Evolutionary conservation across 1,140 invertebrate genomes (phyloP), one percentile per base, ranked within the genome.

Genomic region (Bombus pascuorum): DNA sequence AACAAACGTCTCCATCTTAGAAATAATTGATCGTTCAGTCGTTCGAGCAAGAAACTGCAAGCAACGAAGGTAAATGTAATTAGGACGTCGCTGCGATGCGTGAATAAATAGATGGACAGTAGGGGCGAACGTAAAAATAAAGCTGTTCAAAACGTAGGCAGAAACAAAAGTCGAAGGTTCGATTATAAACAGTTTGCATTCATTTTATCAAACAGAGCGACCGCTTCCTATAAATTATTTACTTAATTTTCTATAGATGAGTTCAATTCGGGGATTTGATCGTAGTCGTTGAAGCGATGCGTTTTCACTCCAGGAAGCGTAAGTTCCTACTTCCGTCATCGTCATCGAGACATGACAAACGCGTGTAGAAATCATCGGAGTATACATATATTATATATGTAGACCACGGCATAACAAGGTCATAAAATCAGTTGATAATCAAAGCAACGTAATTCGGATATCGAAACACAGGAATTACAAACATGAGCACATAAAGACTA

Each of bases 41-140:
- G n/a, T 74, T 25, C 59, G 44, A 44, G 5, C n/a, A 32, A 44
- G 44, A 83, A 57, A 47, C 39, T 70, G 8, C 42, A 9, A 70
- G 34, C 13, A 47, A 22, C 12, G 32, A 39, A 8, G 13, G 75
- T 71, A 53, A 68, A 71, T 78, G 75, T 83, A 83, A 83, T 83
- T 70, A 78, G 74, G 82, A 84, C 82, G 65, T 68, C 22, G 72
- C 15, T 32, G 44, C 62, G 39, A 68, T 44, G 44, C 22, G 74
- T 65, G 75, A 78, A 84, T 84, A 84, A 84, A 84, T 84, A 84
- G 82, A 78, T 84, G 5, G 74, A 6, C 44, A 59, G 59, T 62
- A 53, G n/a, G 28, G 44, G 15, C 47, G 65, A 57, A 44, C 47
- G 47, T 53, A 34, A 39, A 83, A 59, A 71, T 78, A 71, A 79